Percentiles rank a stretch among this genome's conserved stretches.
Evolutionary conservation across 2,888 invertebrate species (phyloP).

Genomic region (Boloria euphrosyne): DNA sequence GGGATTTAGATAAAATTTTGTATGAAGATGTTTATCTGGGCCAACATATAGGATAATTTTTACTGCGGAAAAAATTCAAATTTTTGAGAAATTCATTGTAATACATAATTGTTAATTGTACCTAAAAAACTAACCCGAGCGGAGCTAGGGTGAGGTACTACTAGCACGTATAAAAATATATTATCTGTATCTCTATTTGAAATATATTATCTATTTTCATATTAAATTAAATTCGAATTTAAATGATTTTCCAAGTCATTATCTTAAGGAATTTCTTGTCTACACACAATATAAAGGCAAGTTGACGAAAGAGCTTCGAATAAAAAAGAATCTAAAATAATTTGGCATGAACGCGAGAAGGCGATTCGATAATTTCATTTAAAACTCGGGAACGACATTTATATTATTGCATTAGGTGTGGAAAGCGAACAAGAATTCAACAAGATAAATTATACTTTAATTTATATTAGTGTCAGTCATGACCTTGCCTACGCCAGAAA

Average conservation of each 20-base stretch:
- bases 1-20: no score
- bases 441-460: conserved; percentile 11
- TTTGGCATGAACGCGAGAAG: conserved; percentile 10
- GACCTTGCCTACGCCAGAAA: conserved; percentile 6
- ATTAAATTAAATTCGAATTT: neutral
- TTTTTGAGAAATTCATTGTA: no score
- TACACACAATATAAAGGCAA: neutral
- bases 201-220: no score
- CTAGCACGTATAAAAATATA: no score
- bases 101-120: no score
- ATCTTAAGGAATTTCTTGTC: neutral
- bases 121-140: no score
- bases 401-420: conserved; percentile 3
- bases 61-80: no score
- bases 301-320: neutral
- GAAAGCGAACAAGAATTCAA: conserved; percentile 3
- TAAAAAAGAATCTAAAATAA: conserved; percentile 5
- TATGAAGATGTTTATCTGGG: no score
- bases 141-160: no score
- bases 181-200: no score
- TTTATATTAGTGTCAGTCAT: conserved; percentile 11
- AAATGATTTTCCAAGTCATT: neutral
- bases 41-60: no score
- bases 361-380: neutral
- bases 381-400: neutral